A percentile compares a stretch with the other conserved stretches of the same genome.
Evolutionary conservation across 1,140 invertebrate genomes (phyloP).

Genomic region (Drosophila bocki): DNA sequence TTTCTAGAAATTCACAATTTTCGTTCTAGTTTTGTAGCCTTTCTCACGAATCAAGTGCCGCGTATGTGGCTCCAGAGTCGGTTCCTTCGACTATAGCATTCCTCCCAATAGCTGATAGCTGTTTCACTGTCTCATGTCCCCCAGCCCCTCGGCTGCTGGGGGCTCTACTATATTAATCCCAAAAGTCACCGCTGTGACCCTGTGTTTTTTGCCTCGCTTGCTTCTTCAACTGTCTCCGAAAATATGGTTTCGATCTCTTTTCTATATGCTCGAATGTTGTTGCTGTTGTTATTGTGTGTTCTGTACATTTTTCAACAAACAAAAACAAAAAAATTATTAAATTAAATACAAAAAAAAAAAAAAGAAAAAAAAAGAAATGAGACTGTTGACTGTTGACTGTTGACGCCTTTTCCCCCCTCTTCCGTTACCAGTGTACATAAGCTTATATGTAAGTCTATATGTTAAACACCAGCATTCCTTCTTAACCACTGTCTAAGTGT

Average conservation of each 20-base stretch:
- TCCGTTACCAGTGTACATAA: slow-evolving; percentile 41
- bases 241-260: slow-evolving; percentile 44
- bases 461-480: slow-evolving; percentile 42
- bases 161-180: neutral
- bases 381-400: slow-evolving; percentile 22
- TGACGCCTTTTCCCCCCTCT: slow-evolving; percentile 15
- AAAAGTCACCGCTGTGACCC: slow-evolving; percentile 14
- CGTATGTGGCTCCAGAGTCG: neutral
- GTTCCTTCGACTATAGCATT: slow-evolving; percentile 1
- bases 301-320: slow-evolving; percentile 19
- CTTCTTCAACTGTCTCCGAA: slow-evolving; percentile 37
- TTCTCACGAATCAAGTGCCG: neutral
- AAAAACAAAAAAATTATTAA: neutral
- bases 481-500: slow-evolving; percentile 48
- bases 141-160: neutral
- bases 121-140: slow-evolving; percentile 14
- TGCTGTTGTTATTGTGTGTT: slow-evolving; percentile 46
- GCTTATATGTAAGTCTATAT: slow-evolving; percentile 33
- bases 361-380: neutral
- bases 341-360: neutral
- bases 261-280: slow-evolving; percentile 40
- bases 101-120: slow-evolving; percentile 20
- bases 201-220: slow-evolving; percentile 16
- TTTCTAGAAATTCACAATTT: too few species aligned
- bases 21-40: neutral